Base-by-base conservation (phyloP, 2,113 vertebrate genomes). In the Semnornis frantzii region DNA sequence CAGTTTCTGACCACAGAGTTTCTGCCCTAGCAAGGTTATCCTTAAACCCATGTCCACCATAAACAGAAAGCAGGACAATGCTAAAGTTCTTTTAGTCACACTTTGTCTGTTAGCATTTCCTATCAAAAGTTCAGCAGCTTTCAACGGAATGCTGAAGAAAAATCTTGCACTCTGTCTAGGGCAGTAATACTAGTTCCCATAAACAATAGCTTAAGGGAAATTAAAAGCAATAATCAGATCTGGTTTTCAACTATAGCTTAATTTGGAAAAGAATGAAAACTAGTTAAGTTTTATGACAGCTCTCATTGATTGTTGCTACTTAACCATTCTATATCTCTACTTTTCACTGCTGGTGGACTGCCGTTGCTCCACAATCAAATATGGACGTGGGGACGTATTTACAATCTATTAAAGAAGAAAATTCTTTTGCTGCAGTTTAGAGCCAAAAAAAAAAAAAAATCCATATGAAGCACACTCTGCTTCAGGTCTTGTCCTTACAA, bases 181-280 rank as follows among this genome's bases (percentile, higher is more conserved):
- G 33, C 82, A 92, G 59, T 54, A 81, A 82, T 82, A 57, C 59
- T 58, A 33, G 34, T 34, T 93, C 64, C 85, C 83, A 94, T 96
- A 92, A 96, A 94, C 24, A 85, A 70, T 90, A 64, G 82, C 79
- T 94, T 66, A 87, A 91, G 87, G 91, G 71, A 93, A 96, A 81
- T 39, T 68, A 78, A 93, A 97, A 44, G 37, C 69, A 92, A 85
- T 88, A 93, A 92, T 86, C 86, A 82, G 77, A 85, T 90, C 90
- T 91, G 39, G 74, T 93, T 91, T 95, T 90, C 92, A 68, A 68
- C 87, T 92, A 37, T 62, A 74, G 82, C 63, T 95, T 96, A 88
- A 95, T 97, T 96, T 96, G 71, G 70, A 88, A 94, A 94, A 96
- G 94, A 97, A 97, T 95, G 74, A 97, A 97, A 98, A 96, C 64